phyloP scores from a whole-genome alignment of 2,113 vertebrate genomes.

The Campylorhamphus procurvoides region DNA sequence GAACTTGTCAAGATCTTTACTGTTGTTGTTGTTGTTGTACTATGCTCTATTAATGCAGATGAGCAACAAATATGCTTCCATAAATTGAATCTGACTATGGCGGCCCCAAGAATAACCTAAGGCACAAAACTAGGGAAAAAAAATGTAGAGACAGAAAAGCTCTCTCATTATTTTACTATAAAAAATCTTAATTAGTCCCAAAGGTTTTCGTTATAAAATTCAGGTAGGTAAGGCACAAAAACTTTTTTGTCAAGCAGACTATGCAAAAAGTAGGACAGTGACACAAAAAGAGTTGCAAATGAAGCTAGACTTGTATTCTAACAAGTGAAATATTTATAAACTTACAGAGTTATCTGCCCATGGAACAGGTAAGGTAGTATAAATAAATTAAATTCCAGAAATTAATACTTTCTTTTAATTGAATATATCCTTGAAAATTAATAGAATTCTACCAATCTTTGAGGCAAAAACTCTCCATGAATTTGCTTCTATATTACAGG shows the following conservation, averaged over 20 bases:
- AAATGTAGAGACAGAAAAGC: constrained; percentile 48
- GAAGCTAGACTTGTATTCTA: constrained; percentile 43
- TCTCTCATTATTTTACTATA: constrained; percentile 73
- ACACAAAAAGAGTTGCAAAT: constrained; percentile 64
- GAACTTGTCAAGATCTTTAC: constrained; percentile 42
- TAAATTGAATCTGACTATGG: constrained; percentile 68
- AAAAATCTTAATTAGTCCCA: constrained; percentile 83
- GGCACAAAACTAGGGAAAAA: constrained; percentile 33
- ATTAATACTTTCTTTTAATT: constrained; percentile 72
- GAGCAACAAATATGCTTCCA: constrained; percentile 66
- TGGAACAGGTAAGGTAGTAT: constrained; percentile 45
- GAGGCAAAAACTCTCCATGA: constrained; percentile 37
- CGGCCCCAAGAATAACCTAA: constrained; percentile 67
- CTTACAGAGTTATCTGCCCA: constrained; percentile 26
- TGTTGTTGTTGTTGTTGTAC: constrained; percentile 40
- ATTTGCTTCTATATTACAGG: constrained; percentile 66
- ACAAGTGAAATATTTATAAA: constrained; percentile 66
- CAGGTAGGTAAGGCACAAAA: constrained; percentile 63
- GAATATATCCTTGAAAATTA: constrained; percentile 76
- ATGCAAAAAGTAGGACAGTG: constrained; percentile 54
- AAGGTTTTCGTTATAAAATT: constrained; percentile 73
- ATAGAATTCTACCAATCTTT: constrained; percentile 66
- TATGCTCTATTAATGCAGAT: constrained; percentile 55
- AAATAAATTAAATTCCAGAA: constrained; percentile 62
- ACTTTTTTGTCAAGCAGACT: constrained; percentile 63